These are phyloP conservation scores for Perdita meconis DNA, from an alignment of 2,888 invertebrate species.

Conservation along the genomic window DNA sequence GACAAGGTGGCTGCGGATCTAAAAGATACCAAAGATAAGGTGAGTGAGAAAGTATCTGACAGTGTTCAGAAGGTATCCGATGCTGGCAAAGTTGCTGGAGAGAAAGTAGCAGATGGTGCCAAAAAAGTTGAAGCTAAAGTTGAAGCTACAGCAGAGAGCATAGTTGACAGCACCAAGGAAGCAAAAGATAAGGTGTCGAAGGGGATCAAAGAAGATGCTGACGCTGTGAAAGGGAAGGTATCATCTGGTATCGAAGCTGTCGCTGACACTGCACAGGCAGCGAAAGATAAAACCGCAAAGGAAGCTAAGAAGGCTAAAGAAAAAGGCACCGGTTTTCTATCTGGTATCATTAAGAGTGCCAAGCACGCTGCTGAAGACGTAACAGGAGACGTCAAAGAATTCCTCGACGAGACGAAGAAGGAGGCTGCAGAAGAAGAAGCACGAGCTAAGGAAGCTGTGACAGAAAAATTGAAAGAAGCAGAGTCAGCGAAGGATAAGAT, in stretches of 20 bases:
- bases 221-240: constrained; percentile 62
- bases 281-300: constrained; percentile 57
- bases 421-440: constrained; percentile 68
- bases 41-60: background rate
- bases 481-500: constrained; percentile 69
- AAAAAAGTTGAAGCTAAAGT: background rate
- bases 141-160: background rate
- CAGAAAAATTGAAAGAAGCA: constrained; percentile 66
- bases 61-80: constrained; percentile 5
- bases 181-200: constrained; percentile 71
- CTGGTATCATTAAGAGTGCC: constrained; percentile 69
- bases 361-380: constrained; percentile 69
- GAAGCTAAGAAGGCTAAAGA: constrained; percentile 68
- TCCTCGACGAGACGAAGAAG: constrained; percentile 73
- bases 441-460: constrained; percentile 79
- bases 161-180: constrained; percentile 62
- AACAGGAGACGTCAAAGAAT: constrained; percentile 70
- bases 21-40: background rate
- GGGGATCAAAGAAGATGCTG: constrained; percentile 75
- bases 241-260: constrained; percentile 56
- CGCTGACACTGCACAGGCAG: constrained; percentile 49
- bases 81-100: background rate
- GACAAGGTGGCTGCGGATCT: constrained; percentile 25
- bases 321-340: constrained; percentile 67
- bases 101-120: background rate